Evolutionary conservation across 2,113 vertebrate species (phyloP).

Genomic region (Scalopus aquaticus): DNA sequence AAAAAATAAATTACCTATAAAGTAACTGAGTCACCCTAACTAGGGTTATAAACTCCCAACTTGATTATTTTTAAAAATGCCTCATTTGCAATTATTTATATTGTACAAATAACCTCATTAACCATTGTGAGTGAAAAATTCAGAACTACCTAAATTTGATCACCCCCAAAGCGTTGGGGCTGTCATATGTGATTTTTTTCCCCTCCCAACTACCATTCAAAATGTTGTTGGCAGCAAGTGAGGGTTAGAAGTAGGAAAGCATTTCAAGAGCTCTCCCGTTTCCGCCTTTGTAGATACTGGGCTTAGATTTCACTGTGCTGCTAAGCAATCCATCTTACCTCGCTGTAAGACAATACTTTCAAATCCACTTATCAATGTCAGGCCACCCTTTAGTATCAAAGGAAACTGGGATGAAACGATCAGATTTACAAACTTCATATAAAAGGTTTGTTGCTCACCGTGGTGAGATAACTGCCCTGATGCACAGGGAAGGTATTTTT

Average conservation of each 20-base stretch:
- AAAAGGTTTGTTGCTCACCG: constrained; percentile 52
- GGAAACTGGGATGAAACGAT: constrained; percentile 49
- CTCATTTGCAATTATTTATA: not conserved
- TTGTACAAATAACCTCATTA: not conserved
- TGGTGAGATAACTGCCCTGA: constrained; percentile 58
- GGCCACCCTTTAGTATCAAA: constrained; percentile 37
- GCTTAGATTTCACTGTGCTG: constrained; percentile 26
- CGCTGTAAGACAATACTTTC: constrained; percentile 37
- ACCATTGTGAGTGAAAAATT: not conserved
- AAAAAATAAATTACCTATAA: not conserved
- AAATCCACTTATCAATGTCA: constrained; percentile 48
- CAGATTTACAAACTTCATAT: constrained; percentile 52
- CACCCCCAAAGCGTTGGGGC: not conserved
- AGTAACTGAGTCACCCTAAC: not conserved
- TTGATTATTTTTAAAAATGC: not conserved
- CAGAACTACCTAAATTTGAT: not conserved
- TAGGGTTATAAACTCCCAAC: not conserved
- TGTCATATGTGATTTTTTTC: not conserved
- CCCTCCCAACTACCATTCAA: not conserved
- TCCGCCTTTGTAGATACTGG: not conserved
- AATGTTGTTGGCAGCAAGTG: not conserved
- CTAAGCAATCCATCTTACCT: constrained; percentile 6
- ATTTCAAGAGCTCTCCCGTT: not conserved
- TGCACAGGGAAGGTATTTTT: not conserved
- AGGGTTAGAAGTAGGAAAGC: not conserved